Conservation (phyloP, 2,113 vertebrate genomes). For the Hiodon alosoides region DNA sequence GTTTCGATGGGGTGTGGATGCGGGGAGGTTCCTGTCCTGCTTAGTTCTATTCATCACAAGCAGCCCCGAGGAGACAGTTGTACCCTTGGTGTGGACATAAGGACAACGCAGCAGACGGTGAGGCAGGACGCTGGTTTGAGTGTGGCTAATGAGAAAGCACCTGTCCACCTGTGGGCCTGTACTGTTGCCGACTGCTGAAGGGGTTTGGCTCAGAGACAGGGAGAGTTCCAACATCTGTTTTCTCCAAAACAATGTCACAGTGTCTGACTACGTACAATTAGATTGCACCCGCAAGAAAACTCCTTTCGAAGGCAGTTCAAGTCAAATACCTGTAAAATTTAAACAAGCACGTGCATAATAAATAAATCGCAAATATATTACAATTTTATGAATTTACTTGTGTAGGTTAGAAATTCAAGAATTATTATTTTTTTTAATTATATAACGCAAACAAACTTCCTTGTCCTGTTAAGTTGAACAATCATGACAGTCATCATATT, state of each 20-base stretch:
- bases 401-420: background rate
- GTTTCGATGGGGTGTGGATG: too few relatives aligned
- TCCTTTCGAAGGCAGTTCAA: background rate
- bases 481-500: too few relatives aligned
- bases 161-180: background rate
- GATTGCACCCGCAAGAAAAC: background rate
- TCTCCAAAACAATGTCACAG: background rate
- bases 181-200: background rate
- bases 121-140: background rate
- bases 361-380: background rate
- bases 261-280: background rate
- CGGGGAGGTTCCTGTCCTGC: too few relatives aligned
- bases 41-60: too few relatives aligned
- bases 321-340: background rate
- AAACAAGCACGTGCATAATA: background rate
- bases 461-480: too few relatives aligned
- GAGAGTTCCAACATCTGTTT: background rate
- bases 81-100: background rate
- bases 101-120: background rate
- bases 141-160: background rate
- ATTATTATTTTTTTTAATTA: background rate
- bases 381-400: background rate
- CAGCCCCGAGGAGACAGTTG: too few relatives aligned
- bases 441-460: background rate
- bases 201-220: conserved; percentile 11